phyloP scores from a whole-genome alignment of 2,797 vertebrate genomes.

The Squalus acanthias region DNA sequence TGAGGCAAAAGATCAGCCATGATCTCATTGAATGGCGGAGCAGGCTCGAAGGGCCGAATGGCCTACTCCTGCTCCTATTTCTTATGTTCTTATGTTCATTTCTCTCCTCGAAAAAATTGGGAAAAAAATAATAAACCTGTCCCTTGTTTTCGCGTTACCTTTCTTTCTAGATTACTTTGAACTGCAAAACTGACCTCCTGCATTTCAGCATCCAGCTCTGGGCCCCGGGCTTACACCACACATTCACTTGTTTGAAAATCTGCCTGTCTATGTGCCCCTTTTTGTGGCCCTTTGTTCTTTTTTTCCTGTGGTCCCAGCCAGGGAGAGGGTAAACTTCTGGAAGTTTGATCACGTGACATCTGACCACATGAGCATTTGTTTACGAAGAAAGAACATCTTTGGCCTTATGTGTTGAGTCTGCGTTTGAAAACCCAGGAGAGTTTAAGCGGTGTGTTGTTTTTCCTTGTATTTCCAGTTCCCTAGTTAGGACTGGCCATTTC shows the following conservation, averaged over 20 bases:
- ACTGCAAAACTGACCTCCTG: background rate
- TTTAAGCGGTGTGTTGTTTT: background rate
- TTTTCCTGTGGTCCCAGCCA: background rate
- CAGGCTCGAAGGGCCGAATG: too few species aligned
- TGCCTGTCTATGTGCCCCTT: background rate
- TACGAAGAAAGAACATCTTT: background rate
- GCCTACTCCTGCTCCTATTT: too few species aligned
- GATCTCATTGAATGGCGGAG: too few species aligned
- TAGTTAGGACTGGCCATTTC: background rate
- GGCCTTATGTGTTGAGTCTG: background rate
- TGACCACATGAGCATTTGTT: background rate
- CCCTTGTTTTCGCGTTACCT: background rate
- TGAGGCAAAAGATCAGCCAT: too few species aligned
- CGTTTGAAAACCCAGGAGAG: background rate
- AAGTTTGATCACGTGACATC: background rate
- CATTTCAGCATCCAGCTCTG: background rate
- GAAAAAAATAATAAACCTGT: background rate
- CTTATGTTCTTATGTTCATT: too few species aligned
- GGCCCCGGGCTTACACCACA: background rate
- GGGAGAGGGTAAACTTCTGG: background rate
- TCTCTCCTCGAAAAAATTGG: background rate
- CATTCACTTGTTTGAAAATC: background rate
- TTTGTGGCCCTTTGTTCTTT: background rate
- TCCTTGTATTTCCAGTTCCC: background rate
- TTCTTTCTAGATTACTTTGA: background rate